Evolutionary conservation across 1,140 invertebrate species (phyloP).

Genomic region (Polypedilum pembai): DNA sequence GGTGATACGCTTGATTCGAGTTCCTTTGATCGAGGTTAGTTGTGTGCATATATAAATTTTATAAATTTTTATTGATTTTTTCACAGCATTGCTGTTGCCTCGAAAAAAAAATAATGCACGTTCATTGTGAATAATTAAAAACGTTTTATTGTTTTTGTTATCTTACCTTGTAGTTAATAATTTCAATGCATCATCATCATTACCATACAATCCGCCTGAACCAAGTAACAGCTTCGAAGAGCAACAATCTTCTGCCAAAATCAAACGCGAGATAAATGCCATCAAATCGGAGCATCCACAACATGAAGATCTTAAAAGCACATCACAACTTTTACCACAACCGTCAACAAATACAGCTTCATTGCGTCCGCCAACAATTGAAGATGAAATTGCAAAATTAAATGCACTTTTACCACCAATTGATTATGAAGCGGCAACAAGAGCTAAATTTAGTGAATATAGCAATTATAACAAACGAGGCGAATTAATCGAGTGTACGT

Average conservation of each 20-base stretch:
- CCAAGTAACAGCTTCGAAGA: not conserved
- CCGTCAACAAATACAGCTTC: not conserved
- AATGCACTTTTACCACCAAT: conserved; percentile 26
- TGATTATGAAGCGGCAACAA: not conserved
- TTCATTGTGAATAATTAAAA: not conserved
- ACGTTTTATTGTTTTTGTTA: not conserved
- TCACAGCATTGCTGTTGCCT: not conserved
- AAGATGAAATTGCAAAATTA: conserved; percentile 29
- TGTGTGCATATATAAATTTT: not conserved
- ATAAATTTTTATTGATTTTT: not conserved
- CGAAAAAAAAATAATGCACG: no score
- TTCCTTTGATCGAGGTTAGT: conserved; percentile 25
- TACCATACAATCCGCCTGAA: conserved; percentile 7
- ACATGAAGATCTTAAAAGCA: not conserved
- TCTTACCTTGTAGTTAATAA: not conserved
- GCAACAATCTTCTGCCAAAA: not conserved
- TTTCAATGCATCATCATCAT: not conserved
- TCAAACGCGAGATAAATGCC: not conserved
- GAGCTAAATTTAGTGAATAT: not conserved
- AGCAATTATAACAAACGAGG: not conserved
- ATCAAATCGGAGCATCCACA: not conserved
- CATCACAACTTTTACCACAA: not conserved
- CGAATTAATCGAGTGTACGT: conserved; percentile 38
- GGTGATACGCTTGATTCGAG: conserved; percentile 9
- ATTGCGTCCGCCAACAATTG: conserved; percentile 19